Evolutionary conservation across 1,140 invertebrate species (phyloP).

Genomic region (Drosophila nikananu): DNA sequence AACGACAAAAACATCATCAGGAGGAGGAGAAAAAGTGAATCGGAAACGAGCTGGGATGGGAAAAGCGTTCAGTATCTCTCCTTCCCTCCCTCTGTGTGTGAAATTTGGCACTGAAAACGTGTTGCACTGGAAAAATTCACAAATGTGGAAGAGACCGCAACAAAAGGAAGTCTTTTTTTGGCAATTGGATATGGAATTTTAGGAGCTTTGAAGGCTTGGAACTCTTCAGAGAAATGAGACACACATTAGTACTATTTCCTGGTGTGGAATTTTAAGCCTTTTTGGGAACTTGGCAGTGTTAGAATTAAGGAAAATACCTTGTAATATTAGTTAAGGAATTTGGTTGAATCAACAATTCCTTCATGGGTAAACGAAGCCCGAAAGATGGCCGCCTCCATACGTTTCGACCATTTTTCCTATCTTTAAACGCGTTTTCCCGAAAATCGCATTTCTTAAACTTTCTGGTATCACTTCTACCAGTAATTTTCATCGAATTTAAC

Average conservation of each 20-base stretch:
- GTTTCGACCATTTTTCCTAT: no score
- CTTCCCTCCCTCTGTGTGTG: slow-evolving; percentile 22
- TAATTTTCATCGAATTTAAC: no score
- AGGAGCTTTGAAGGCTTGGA: not conserved
- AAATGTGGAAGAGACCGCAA: slow-evolving; percentile 8
- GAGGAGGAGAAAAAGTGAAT: slow-evolving; percentile 17
- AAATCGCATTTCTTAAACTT: no score
- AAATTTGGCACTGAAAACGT: slow-evolving; percentile 47
- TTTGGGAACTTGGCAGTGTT: no score
- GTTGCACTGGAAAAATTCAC: slow-evolving; percentile 34
- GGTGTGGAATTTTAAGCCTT: not conserved
- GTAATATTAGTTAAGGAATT: not conserved
- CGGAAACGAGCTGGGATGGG: not conserved
- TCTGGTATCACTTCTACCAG: no score
- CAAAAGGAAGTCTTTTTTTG: slow-evolving; percentile 11
- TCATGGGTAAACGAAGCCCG: no score
- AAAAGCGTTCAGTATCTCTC: slow-evolving; percentile 34
- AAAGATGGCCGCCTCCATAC: no score
- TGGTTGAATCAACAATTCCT: no score
- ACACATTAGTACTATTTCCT: not conserved
- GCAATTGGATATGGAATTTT: slow-evolving; percentile 18
- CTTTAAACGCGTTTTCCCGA: no score
- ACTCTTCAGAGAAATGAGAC: not conserved
- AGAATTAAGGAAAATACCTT: not conserved
- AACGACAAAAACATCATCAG: slow-evolving; percentile 54